Evolutionary conservation across 2,888 invertebrate species (phyloP), one percentile per base, ranked within the genome.

Genomic region (Eupithecia vulgata): DNA sequence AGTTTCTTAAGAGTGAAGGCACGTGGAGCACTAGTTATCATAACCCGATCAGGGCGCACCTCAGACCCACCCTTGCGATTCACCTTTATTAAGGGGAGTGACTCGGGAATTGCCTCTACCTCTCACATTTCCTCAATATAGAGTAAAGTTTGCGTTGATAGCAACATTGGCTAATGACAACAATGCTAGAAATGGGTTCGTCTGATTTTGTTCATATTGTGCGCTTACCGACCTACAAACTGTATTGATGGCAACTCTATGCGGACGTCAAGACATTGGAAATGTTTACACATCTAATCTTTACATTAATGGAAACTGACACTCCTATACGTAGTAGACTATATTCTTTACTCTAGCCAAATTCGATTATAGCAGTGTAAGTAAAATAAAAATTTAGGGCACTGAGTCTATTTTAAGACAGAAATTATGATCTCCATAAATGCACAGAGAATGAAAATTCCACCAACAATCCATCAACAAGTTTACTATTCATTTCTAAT

Each of bases 41-140:
- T 79, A 67, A 76, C 79, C 73, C 72, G 75, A 76, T 73, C 77
- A 76, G 65, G 73, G 73, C 77, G 72, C 77, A 65, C 79, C 79
- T 69, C 25, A 67, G 70, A 76, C 78, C 74, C 65, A 65, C 74
- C 72, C 73, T 52, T 15, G 8, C 30, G 21, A 52, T 72, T 74
- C 71, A 65, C 72, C 68, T 35, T 42, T 34, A 65, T 37, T 65
- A 25, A n/a, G 40, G 21, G 40, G 25, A 40, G 40, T 40, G 40
- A 42, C 65, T 42, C 65, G 12, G 12, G 40, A 40, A 40, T 34
- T 17, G 17, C 61, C 17, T 15, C 59, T 30, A 12, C 6, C 37
- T 17, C n/a, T 17, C 3, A n/a, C 17, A 34, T 34, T 64, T 40
- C 15, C 40, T 25, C 15, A 42, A 25, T 21, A 13, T 64, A 35